Conservation (phyloP, 2,113 vertebrate species). For the Oplegnathus fasciatus region DNA sequence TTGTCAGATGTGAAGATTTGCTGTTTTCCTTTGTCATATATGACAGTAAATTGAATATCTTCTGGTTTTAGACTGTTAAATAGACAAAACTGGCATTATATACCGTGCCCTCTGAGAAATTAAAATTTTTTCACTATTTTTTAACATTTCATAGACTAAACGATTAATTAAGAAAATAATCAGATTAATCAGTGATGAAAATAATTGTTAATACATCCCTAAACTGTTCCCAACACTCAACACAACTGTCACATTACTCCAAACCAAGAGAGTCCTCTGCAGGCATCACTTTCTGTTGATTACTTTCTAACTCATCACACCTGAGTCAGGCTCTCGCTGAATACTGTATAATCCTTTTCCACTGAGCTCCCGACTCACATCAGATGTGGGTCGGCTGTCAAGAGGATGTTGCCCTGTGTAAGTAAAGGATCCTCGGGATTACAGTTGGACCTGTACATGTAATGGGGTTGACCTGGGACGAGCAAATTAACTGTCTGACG, state of each 20-base stretch:
- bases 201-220: background rate
- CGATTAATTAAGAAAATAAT: background rate
- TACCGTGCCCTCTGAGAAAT: background rate
- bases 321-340: background rate
- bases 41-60: background rate
- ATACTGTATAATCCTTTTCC: background rate
- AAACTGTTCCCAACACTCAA: background rate
- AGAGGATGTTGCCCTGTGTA: background rate
- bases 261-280: background rate
- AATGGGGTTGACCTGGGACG: background rate
- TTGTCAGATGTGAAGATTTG: background rate
- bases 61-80: background rate
- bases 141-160: background rate
- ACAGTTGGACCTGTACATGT: background rate
- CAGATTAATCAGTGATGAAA: background rate
- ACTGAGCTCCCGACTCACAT: background rate
- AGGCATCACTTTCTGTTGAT: background rate
- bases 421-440: background rate
- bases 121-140: background rate
- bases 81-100: no score
- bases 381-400: background rate
- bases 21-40: background rate
- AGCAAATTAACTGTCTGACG: background rate
- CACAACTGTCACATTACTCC: background rate
- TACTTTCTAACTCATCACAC: background rate